Conservation (phyloP, 1,140 invertebrate species). For the Achroia grisella region DNA sequence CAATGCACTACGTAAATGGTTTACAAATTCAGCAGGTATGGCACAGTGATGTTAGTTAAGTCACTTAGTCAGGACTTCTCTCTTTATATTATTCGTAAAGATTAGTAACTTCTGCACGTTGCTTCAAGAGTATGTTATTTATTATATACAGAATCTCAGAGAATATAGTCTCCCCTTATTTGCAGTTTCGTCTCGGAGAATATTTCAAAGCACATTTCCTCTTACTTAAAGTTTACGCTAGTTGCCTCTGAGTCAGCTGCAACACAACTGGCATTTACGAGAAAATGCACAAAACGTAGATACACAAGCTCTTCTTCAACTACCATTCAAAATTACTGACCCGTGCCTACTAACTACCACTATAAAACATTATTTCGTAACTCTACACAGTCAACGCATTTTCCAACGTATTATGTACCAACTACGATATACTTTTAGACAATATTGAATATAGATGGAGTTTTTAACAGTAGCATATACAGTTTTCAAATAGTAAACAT, state of each 20-base stretch:
- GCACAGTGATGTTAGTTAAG: too few relatives aligned
- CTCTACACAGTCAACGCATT: neutral
- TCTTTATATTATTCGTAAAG: too few relatives aligned
- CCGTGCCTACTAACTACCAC: slow-evolving; percentile 12
- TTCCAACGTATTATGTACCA: neutral
- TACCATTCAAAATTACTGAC: slow-evolving; percentile 23
- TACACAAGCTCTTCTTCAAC: slow-evolving; percentile 17
- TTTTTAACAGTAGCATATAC: too few relatives aligned
- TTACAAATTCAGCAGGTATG: too few relatives aligned
- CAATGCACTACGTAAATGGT: too few relatives aligned
- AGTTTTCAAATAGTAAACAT: neutral
- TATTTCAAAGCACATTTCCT: slow-evolving; percentile 51
- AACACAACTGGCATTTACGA: slow-evolving; percentile 24
- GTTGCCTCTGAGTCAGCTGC: slow-evolving; percentile 48
- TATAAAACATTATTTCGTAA: slow-evolving; percentile 14
- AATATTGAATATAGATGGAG: too few relatives aligned
- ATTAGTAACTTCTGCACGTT: slow-evolving; percentile 26
- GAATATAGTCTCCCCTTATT: slow-evolving; percentile 46
- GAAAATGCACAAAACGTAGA: slow-evolving; percentile 25
- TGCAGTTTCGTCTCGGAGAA: slow-evolving; percentile 40
- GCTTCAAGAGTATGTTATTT: slow-evolving; percentile 26
- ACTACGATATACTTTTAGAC: too few relatives aligned
- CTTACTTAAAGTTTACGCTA: slow-evolving; percentile 48
- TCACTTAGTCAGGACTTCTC: too few relatives aligned
- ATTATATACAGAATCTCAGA: slow-evolving; percentile 37